phyloP scores from a whole-genome alignment of 2,797 vertebrate genomes.

The Etheostoma perlongum region DNA sequence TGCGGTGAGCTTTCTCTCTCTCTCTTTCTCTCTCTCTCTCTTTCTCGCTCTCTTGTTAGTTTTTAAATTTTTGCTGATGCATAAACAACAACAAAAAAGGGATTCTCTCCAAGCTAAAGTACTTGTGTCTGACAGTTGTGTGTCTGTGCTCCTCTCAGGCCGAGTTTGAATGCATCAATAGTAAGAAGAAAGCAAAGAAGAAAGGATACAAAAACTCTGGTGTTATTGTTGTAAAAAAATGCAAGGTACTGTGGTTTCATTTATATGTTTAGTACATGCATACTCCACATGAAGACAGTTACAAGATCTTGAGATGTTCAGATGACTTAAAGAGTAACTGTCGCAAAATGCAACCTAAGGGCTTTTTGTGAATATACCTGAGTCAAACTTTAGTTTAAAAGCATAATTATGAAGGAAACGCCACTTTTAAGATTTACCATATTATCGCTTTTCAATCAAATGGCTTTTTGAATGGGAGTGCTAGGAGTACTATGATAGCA shows the following conservation, averaged over 20 bases:
- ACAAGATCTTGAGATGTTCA: not conserved
- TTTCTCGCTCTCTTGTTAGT: not conserved
- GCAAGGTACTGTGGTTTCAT: conserved; percentile 85
- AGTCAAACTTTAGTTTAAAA: too few relatives aligned
- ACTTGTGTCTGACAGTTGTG: not conserved
- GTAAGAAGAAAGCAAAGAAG: conserved; percentile 95
- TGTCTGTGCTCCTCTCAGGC: conserved; percentile 79
- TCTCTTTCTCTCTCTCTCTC: not conserved
- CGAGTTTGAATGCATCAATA: conserved; percentile 96
- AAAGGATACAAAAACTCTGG: conserved; percentile 96
- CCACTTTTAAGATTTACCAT: too few relatives aligned
- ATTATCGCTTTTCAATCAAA: too few relatives aligned
- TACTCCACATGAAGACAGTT: not conserved
- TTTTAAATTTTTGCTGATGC: not conserved
- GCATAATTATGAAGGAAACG: too few relatives aligned
- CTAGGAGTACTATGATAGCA: too few relatives aligned
- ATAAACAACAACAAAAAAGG: not conserved
- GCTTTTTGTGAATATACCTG: too few relatives aligned
- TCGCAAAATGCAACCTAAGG: too few relatives aligned
- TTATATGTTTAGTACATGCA: not conserved
- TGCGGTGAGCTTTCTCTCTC: conserved; percentile 84
- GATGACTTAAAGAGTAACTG: not conserved
- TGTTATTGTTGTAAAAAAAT: conserved; percentile 91
- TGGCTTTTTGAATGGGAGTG: too few relatives aligned
- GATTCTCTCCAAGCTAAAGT: too few relatives aligned